These are phyloP conservation scores for Creontiades dilutus DNA, from an alignment of 2,888 invertebrate genomes.

Conservation along the genomic window DNA sequence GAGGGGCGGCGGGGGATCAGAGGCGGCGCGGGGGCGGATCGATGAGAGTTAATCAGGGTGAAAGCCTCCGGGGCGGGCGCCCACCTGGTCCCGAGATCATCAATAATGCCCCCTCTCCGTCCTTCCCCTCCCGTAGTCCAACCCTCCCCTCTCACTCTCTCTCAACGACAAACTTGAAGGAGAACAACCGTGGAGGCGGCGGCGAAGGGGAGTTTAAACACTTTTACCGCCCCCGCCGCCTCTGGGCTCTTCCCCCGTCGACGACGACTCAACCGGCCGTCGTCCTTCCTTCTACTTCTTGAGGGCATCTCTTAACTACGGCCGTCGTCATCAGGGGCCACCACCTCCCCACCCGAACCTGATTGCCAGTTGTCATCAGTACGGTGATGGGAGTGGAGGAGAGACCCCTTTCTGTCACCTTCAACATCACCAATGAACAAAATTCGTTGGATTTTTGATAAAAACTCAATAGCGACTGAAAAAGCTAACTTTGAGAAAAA, in stretches of 20 bases:
- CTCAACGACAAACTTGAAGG: constrained; percentile 66
- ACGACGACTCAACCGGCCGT: not conserved
- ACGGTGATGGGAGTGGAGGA: too few relatives aligned
- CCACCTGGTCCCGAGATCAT: constrained; percentile 70
- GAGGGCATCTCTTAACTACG: constrained; percentile 48
- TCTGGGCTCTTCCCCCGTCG: not conserved
- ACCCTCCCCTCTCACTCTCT: too few relatives aligned
- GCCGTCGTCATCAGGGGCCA: not conserved
- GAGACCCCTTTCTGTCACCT: constrained; percentile 8
- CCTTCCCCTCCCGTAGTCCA: too few relatives aligned
- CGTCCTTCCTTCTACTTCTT: not conserved
- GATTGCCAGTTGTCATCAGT: not conserved
- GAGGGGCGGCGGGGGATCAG: constrained; percentile 33
- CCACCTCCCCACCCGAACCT: not conserved
- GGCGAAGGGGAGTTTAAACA: not conserved
- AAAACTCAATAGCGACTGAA: too few relatives aligned
- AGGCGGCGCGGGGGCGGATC: constrained; percentile 43
- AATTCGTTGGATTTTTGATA: too few relatives aligned
- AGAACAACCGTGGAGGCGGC: constrained; percentile 6
- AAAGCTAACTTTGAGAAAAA: too few relatives aligned
- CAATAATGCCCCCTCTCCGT: constrained; percentile 66
- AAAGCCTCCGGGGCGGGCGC: constrained; percentile 64
- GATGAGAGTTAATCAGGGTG: constrained; percentile 71
- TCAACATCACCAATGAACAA: too few relatives aligned
- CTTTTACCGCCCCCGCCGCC: not conserved